phyloP scores from a whole-genome alignment of 2,888 invertebrate genomes.

The Lathronympha strigana region DNA sequence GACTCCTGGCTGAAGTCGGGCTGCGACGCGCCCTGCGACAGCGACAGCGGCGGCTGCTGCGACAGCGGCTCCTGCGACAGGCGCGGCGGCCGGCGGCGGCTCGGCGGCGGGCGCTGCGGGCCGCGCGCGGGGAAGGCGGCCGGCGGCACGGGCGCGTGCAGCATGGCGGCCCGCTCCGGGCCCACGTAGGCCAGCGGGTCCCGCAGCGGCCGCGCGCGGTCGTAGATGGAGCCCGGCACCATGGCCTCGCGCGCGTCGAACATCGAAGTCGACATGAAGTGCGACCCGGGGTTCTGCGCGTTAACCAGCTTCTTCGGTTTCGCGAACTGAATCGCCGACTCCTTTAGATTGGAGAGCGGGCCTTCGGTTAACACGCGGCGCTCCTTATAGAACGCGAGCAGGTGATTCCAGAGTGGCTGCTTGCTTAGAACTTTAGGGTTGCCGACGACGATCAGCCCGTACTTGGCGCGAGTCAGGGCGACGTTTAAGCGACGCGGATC shows the following conservation, averaged over 20 bases:
- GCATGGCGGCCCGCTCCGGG: slow-evolving; percentile 89
- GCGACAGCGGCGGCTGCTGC: slow-evolving; percentile 87
- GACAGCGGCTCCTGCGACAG: slow-evolving; percentile 89
- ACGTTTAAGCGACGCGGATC: slow-evolving; percentile 99
- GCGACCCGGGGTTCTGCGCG: slow-evolving; percentile 96
- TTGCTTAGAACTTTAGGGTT: slow-evolving; percentile 99
- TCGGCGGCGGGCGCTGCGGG: slow-evolving; percentile 87
- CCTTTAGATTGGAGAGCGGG: slow-evolving; percentile 97
- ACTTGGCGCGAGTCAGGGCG: slow-evolving; percentile 98
- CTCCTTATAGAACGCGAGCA: slow-evolving; percentile 98
- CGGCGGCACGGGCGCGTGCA: slow-evolving; percentile 94
- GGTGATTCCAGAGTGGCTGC: slow-evolving; percentile 99
- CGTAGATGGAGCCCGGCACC: slow-evolving; percentile 97
- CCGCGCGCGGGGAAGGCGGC: slow-evolving; percentile 97
- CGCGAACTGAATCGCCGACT: slow-evolving; percentile 97
- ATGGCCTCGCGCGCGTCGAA: slow-evolving; percentile 98
- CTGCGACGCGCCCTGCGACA: slow-evolving; percentile 90
- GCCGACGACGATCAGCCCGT: slow-evolving; percentile 98
- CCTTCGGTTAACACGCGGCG: slow-evolving; percentile 98
- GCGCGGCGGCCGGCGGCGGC: slow-evolving; percentile 74
- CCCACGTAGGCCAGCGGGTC: slow-evolving; percentile 97
- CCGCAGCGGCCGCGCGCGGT: slow-evolving; percentile 91
- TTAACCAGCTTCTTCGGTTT: slow-evolving; percentile 98
- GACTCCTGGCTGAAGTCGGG: slow-evolving; percentile 92
- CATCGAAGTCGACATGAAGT: slow-evolving; percentile 99